Base-by-base conservation (phyloP, 2,797 vertebrate genomes). In the Myripristis murdjan region DNA sequence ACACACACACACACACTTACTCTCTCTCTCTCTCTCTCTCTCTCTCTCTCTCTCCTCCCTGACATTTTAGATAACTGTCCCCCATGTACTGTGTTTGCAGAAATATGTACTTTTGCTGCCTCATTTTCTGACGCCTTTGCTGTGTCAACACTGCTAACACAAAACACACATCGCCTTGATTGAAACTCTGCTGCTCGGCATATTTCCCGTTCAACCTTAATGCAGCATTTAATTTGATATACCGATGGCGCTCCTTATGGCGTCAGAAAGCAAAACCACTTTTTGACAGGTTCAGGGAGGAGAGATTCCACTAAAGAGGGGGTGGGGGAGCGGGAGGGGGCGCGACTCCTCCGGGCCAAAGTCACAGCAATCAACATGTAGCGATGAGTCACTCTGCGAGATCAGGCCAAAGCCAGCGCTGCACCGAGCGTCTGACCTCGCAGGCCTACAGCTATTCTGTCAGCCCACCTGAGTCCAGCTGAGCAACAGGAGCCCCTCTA, bases 381-480 rank as follows among this genome's bases (percentile, higher is more conserved):
- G 71, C 35, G 53, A 43, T 75, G 68, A 84, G 70, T 71, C 70
- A 80, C 31, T 59, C 55, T 68, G n/a, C 56, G 46, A 78, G 69
- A 77, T 70, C 69, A 31, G 60, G 52, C 41, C 64, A 53, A 16
- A 60, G 43, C 48, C 74, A 87, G 84, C 70, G 75, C 41, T 39
- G 54, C 46, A 74, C 48, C 68, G 55, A 31, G 46, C 58, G 67
- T 46, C 46, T 31, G 66, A 41, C 71, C 60, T 70, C 58, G 69
- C 35, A 60, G 82, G 75, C 73, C 75, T 31, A 7, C 55, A 66
- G 70, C 63, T 59, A 52, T 78, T 83, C 65, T 59, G 35, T 78
- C 41, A 62, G 63, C 78, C 86, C 89, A 89, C 88, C 89, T 92
- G 87, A 82, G 84, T 80, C 66, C 62, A 33, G 51, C 72, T 44